A percentile compares a stretch with the other conserved stretches of the same genome.
These are phyloP conservation scores for Wasmannia auropunctata DNA, from an alignment of 1,140 invertebrate species.

Conservation along the genomic window DNA sequence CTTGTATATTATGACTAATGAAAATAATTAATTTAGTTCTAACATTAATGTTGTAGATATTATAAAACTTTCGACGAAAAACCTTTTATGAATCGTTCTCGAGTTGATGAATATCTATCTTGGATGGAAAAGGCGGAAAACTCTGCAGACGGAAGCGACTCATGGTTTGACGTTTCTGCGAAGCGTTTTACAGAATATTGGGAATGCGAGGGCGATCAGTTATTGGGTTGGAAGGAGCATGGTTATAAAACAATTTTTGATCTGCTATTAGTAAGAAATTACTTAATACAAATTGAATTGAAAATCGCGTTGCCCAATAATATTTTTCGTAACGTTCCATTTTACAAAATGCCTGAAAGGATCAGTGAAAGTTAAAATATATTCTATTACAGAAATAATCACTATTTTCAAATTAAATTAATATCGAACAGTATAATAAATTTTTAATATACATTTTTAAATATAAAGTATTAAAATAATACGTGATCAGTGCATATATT, in stretches of 20 bases:
- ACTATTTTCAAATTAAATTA: background rate
- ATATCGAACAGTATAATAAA: background rate
- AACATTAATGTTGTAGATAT: conserved; percentile 75
- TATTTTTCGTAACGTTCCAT: background rate
- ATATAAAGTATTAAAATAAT: too few species aligned
- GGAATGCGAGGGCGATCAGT: conserved; percentile 86
- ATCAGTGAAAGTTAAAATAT: background rate
- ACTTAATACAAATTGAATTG: background rate
- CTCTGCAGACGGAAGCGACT: conserved; percentile 86
- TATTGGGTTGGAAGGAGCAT: conserved; percentile 87
- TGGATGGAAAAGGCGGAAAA: conserved; percentile 86
- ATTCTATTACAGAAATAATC: background rate
- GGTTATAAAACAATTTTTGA: conserved; percentile 87
- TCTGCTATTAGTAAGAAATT: conserved; percentile 85
- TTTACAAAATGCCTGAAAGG: background rate
- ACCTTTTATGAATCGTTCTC: conserved; percentile 66
- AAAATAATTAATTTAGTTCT: background rate
- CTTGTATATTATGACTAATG: background rate
- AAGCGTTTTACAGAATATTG: conserved; percentile 85
- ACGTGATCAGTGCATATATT: background rate
- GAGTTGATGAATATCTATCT: conserved; percentile 84
- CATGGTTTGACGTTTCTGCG: conserved; percentile 87
- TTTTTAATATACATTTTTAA: background rate
- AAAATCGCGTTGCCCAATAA: background rate
- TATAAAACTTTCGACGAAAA: conserved; percentile 73